Conservation (phyloP, 2,888 invertebrate genomes). For the Carabus problematicus region DNA sequence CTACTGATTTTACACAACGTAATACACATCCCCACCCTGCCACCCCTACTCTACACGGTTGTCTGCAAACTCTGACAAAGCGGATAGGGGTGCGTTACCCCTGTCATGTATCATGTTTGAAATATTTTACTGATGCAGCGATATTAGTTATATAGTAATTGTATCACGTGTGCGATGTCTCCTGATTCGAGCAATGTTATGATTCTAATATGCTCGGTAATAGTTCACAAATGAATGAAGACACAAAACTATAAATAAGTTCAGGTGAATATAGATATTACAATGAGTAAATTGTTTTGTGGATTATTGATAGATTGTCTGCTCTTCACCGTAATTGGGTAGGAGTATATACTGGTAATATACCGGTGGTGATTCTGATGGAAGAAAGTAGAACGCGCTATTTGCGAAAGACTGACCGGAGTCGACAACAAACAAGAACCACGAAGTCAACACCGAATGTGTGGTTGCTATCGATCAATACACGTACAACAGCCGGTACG, state of each 20-base stretch:
- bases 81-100: conserved; percentile 11
- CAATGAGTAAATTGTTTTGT: too few species aligned
- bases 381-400: background rate
- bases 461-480: conserved; percentile 28
- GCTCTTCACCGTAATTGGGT: too few species aligned
- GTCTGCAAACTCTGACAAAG: conserved; percentile 9
- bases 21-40: conserved; percentile 4
- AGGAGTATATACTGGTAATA: too few species aligned
- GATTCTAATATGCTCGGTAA: too few species aligned
- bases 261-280: too few species aligned
- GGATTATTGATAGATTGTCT: too few species aligned
- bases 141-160: conserved; percentile 42
- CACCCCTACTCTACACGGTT: background rate
- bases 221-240: too few species aligned
- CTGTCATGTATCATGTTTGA: conserved; percentile 39
- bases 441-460: conserved; percentile 7
- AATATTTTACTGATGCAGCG: conserved; percentile 42
- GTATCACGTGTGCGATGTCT: conserved; percentile 28
- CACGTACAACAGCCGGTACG: conserved; percentile 9
- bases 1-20: conserved; percentile 38
- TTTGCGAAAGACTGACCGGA: background rate
- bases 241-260: too few species aligned
- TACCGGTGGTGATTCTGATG: background rate
- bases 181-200: too few species aligned
- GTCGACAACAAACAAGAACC: background rate